Percentiles rank a stretch among this genome's conserved stretches.
Evolutionary conservation across 1,140 invertebrate genomes (phyloP).

Genomic region (Melanaphis sacchari): DNA sequence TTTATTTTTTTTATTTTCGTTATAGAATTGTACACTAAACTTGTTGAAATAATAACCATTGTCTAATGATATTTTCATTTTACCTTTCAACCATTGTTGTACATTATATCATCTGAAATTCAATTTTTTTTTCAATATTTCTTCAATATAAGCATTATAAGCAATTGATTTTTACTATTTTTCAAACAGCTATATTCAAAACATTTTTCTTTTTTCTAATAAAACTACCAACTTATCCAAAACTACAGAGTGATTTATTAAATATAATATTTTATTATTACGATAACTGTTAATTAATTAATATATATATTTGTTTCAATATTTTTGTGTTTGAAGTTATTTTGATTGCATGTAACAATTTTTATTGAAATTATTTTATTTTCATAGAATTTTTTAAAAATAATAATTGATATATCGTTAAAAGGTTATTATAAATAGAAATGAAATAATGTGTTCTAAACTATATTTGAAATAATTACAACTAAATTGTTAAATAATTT

Average conservation of each 20-base stretch:
- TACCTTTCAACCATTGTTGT: background rate
- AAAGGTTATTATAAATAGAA: background rate
- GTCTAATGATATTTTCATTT: background rate
- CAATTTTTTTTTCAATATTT: background rate
- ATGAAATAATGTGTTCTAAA: background rate
- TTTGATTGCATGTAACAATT: background rate
- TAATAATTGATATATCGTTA: background rate
- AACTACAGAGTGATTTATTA: background rate
- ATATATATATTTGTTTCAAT: too few species aligned
- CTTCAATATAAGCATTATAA: background rate
- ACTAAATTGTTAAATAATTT: background rate
- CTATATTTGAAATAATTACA: background rate
- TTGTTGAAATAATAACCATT: conserved; percentile 17
- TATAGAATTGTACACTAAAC: background rate
- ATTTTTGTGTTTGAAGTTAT: background rate
- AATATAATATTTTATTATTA: background rate
- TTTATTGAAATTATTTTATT: background rate
- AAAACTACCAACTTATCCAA: background rate
- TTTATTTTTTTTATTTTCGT: background rate
- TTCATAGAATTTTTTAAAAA: background rate
- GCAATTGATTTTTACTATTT: background rate
- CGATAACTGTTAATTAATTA: background rate
- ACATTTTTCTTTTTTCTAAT: background rate
- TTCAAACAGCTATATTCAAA: background rate
- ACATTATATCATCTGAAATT: background rate